These are phyloP conservation scores for Seriola rivoliana DNA, from an alignment of 2,113 vertebrate species.

Conservation along the genomic window DNA sequence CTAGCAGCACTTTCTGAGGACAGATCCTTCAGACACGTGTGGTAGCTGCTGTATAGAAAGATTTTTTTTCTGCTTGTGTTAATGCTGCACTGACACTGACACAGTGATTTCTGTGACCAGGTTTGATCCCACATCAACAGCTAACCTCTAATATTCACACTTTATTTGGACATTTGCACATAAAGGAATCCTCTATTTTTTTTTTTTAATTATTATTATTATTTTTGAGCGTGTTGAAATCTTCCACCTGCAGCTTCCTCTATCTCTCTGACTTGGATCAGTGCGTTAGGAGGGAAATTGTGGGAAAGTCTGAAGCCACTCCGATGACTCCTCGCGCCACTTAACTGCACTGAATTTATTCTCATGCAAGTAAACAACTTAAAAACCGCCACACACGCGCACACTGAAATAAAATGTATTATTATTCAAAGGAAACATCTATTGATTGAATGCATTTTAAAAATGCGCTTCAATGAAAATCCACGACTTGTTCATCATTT, in stretches of 20 bases:
- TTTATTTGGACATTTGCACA: neutral
- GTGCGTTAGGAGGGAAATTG: constrained; percentile 36
- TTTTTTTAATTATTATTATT: neutral
- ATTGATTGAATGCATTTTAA: constrained; percentile 19
- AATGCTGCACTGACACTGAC: neutral
- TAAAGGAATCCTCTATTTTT: neutral
- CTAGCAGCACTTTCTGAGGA: neutral
- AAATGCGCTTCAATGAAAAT: constrained; percentile 16
- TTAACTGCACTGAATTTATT: constrained; percentile 60
- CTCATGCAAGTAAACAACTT: constrained; percentile 53
- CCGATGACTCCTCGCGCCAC: constrained; percentile 35
- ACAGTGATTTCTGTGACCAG: neutral
- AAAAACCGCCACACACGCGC: constrained; percentile 28
- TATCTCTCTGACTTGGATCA: constrained; percentile 22
- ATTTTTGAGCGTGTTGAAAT: neutral
- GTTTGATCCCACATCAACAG: constrained; percentile 13
- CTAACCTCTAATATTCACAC: neutral
- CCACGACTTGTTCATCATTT: neutral
- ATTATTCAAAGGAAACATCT: constrained; percentile 18
- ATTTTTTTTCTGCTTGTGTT: neutral
- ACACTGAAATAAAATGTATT: constrained; percentile 1
- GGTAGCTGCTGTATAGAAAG: neutral
- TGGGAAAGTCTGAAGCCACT: constrained; percentile 53
- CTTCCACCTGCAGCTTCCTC: neutral
- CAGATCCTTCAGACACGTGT: neutral